These are phyloP conservation scores for Sebastes variabilis DNA, from an alignment of 2,797 vertebrate species.

Conservation along the genomic window DNA sequence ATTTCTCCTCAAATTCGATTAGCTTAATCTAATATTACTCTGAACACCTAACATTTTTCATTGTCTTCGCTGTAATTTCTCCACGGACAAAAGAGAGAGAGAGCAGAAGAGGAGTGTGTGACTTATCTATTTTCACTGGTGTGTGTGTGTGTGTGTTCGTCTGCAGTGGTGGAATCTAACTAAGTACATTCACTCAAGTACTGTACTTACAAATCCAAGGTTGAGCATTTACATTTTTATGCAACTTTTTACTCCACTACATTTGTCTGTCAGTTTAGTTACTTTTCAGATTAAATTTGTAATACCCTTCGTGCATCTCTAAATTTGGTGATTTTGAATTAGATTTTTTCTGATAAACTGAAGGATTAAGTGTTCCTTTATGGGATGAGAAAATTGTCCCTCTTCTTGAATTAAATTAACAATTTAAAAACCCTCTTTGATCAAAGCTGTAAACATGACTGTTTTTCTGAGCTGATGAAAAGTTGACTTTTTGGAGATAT, in stretches of 20 bases:
- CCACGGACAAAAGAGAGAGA: conserved; percentile 42
- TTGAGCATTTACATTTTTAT: neutral
- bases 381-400: neutral
- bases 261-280: neutral
- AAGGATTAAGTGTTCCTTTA: neutral
- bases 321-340: neutral
- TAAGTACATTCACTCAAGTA: neutral
- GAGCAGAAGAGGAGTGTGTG: conserved; percentile 20
- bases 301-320: neutral
- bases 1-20: conserved; percentile 74
- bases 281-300: neutral
- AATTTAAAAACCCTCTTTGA: neutral
- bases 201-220: neutral
- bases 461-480: neutral
- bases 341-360: neutral
- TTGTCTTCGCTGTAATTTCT: conserved; percentile 72
- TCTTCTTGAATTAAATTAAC: neutral
- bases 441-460: neutral
- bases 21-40: conserved; percentile 76
- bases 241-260: neutral
- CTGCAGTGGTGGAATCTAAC: neutral
- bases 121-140: conserved; percentile 13
- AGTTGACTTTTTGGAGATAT: neutral
- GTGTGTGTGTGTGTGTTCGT: conserved; percentile 10
- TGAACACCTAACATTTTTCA: conserved; percentile 80